Evolutionary conservation across 2,888 invertebrate species (phyloP).

Genomic region (Tipula vernalis): DNA sequence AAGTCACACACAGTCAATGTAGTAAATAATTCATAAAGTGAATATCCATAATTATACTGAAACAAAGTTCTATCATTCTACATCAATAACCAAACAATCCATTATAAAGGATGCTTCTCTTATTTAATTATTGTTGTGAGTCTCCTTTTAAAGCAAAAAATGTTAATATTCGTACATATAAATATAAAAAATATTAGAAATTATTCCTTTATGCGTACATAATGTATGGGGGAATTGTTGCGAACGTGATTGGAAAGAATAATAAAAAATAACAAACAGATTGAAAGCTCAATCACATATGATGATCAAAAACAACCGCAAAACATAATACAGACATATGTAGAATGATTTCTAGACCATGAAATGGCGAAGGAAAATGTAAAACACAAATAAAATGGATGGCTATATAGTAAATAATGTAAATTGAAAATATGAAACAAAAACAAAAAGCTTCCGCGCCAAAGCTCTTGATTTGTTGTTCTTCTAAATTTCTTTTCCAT

Average conservation of each 20-base stretch:
- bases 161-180: neutral
- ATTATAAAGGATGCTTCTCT: neutral
- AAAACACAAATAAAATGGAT: neutral
- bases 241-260: neutral
- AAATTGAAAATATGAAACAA: neutral
- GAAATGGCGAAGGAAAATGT: neutral
- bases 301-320: neutral
- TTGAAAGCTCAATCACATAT: neutral
- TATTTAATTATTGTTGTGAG: neutral
- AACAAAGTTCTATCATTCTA: neutral
- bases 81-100: neutral
- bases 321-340: neutral
- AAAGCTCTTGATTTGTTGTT: neutral
- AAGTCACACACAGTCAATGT: too few species aligned
- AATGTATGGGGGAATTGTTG: neutral
- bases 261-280: neutral
- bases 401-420: neutral
- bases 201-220: neutral
- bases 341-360: neutral
- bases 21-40: neutral
- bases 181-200: neutral
- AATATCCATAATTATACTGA: neutral
- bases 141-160: neutral
- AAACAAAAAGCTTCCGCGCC: neutral
- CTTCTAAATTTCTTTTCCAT: neutral